Base-by-base conservation (phyloP, 1,140 invertebrate genomes). In the Araneus ventricosus region DNA sequence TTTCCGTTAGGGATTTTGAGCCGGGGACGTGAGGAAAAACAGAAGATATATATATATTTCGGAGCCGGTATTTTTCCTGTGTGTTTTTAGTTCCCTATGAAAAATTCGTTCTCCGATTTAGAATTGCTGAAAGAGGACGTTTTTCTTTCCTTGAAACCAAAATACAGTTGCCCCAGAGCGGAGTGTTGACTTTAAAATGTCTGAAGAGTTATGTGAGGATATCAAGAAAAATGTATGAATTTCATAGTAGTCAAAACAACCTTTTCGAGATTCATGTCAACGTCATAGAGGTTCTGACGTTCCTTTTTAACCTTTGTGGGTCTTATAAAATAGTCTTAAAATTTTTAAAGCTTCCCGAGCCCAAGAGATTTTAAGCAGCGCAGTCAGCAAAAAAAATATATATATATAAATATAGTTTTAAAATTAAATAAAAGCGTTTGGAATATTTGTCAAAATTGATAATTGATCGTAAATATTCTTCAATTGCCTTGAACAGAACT, bases 1-100 rank as follows among this genome's bases (percentile, higher is more conserved):
- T 89, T 89, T 89, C 39, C 88, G 34, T 24, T 57, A 37, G 86
- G 86, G 86, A 67, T 63, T 75, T 75, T 63, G 39, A 37, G 59
- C 20, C 34, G 27, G 41, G 52, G 27, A 89, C 86, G 57, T 89
- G 59, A 89, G 67, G 67, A 24, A 30, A 75, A 79, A 70, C 24
- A 30, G 30, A 52, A 20, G 41, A 45, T 82, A 82, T 82, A 75
- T 75, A 52, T 82, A 17, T 82, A 14, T 52, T 52, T 82, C 7
- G 6, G 80, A 14, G 22, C 10, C 5, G 39, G 27, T 82, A 82
- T 45, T 82, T 82, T 45, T 82, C 39, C 75, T 41, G 24, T 82
- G 41, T 45, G 37, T 82, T 27, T 41, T 52, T 82, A n/a, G 39
- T 82, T 82, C 80, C 41, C 22, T 82, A 52, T 82, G 80, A 82